A percentile compares a stretch with the other conserved stretches of the same genome.
These are phyloP conservation scores for Megalonaias nervosa DNA, from an alignment of 1,140 invertebrate species.

Conservation along the genomic window DNA sequence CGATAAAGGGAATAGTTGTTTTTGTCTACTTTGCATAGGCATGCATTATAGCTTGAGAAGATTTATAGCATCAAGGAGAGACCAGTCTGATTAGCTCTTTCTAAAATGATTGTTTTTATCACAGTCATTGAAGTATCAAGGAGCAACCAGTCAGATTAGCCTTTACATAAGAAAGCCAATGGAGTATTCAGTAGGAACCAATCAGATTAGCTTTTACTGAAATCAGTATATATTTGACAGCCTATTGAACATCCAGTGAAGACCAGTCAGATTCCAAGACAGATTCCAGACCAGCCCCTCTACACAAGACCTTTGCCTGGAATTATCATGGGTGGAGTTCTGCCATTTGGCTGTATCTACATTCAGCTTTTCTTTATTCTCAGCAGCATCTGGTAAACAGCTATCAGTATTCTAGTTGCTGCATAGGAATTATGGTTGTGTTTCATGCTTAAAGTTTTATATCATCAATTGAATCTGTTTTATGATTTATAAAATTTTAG, in stretches of 20 bases:
- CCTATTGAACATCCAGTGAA: slow-evolving; percentile 96
- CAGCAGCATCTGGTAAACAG: slow-evolving; percentile 92
- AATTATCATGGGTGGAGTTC: slow-evolving; percentile 97
- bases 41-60: no score
- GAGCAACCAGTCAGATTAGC: slow-evolving; percentile 96
- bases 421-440: no score
- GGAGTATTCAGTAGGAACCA: no score
- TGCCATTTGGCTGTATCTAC: slow-evolving; percentile 99
- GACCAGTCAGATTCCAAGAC: slow-evolving; percentile 98
- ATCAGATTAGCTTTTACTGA: not conserved
- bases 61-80: no score
- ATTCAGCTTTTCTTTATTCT: slow-evolving; percentile 99
- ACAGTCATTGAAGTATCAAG: slow-evolving; percentile 94
- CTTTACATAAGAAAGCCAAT: no score
- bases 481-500: no score
- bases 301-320: slow-evolving; percentile 91
- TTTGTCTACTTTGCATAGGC: no score
- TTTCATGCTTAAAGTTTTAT: no score
- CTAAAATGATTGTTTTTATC: slow-evolving; percentile 25
- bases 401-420: no score
- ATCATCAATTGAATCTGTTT: no score
- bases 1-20: no score
- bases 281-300: slow-evolving; percentile 97
- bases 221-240: slow-evolving; percentile 71
- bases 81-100: not conserved